These are phyloP conservation scores for Andrena chrysosceles DNA, from an alignment of 2,888 invertebrate genomes.

Conservation along the genomic window DNA sequence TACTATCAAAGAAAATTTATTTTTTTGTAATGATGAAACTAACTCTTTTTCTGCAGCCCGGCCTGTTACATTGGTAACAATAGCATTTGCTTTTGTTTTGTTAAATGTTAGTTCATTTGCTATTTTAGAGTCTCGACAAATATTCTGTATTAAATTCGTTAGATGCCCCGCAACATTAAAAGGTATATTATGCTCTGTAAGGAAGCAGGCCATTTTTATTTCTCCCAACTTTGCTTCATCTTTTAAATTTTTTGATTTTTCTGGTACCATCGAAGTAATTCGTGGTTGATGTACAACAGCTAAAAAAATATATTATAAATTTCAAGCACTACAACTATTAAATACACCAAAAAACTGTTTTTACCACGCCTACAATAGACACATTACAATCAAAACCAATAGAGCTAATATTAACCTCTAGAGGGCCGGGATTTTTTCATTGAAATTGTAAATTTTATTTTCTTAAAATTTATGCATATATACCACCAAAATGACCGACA, in stretches of 20 bases:
- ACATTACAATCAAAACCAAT: neutral
- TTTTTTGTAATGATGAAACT: neutral
- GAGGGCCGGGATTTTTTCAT: too few species aligned
- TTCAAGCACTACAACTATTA: neutral
- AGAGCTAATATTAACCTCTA: neutral
- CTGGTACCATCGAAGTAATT: neutral
- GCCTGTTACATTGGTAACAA: neutral
- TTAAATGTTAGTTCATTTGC: neutral
- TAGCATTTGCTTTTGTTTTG: neutral
- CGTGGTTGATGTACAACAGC: neutral
- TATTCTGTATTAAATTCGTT: neutral
- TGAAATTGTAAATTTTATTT: too few species aligned
- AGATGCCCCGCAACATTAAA: neutral
- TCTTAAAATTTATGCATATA: too few species aligned
- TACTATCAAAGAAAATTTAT: neutral
- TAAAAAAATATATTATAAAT: constrained; percentile 1
- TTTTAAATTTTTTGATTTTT: neutral
- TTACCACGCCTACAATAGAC: neutral
- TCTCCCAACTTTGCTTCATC: neutral
- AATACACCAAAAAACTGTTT: neutral
- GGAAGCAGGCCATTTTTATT: constrained; percentile 5
- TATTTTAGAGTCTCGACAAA: neutral
- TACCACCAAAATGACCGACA: too few species aligned
- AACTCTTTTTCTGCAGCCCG: neutral
- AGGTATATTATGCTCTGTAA: neutral